Evolutionary conservation across 2,113 vertebrate species (phyloP).

Genomic region (Neogobius melanostomus): DNA sequence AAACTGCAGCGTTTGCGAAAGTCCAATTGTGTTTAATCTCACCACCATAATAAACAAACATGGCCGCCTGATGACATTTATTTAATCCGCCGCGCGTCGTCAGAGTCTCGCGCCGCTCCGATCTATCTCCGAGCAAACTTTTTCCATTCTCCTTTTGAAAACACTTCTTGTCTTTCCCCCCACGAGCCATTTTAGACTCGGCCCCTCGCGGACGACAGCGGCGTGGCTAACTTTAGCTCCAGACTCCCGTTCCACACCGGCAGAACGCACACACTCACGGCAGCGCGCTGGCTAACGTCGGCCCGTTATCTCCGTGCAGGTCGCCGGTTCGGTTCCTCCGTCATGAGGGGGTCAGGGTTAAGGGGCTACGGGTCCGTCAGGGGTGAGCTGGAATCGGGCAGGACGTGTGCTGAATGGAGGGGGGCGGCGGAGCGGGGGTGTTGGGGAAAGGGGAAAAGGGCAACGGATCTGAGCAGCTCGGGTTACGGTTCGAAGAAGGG

Average conservation of each 20-base stretch:
- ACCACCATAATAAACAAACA: too few species aligned
- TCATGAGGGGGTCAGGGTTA: not conserved
- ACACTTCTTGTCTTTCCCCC: conserved; percentile 49
- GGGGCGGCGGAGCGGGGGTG: conserved; percentile 36
- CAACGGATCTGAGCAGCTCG: conserved; percentile 70
- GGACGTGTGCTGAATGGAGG: conserved; percentile 36
- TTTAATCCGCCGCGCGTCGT: too few species aligned
- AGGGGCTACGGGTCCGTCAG: not conserved
- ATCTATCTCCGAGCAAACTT: conserved; percentile 33
- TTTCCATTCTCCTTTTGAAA: conserved; percentile 50
- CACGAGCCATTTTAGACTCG: conserved; percentile 52
- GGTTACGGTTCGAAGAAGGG: conserved; percentile 60
- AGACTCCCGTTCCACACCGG: not conserved
- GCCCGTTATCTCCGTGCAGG: not conserved
- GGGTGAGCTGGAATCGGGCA: not conserved
- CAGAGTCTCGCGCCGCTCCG: not conserved
- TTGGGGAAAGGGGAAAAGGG: conserved; percentile 51
- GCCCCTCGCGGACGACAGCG: conserved; percentile 22
- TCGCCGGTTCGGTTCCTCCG: not conserved
- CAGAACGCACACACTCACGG: not conserved
- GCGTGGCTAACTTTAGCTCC: conserved; percentile 60
- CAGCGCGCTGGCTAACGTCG: not conserved
- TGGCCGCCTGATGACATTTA: too few species aligned
- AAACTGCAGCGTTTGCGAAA: too few species aligned
- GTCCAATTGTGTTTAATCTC: too few species aligned